Conservation (phyloP, 2,888 invertebrate species). For the Drosophila kambysellisi region DNA sequence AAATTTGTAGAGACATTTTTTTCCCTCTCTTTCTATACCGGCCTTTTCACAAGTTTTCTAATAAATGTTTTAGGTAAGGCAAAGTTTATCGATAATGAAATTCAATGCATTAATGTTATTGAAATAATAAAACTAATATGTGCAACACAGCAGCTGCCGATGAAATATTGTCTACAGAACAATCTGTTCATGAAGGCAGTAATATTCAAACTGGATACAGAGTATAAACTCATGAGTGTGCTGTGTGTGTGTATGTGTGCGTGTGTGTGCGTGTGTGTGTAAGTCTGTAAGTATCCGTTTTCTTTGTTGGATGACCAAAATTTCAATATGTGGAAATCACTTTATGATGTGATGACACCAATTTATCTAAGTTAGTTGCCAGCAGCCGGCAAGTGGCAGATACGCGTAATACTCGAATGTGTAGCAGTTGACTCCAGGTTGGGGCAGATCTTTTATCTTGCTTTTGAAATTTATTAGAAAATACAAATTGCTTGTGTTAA, state of each 20-base stretch:
- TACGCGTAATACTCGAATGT: constrained; percentile 9
- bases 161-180: constrained; percentile 78
- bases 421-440: constrained; percentile 18
- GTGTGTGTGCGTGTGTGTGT: constrained; percentile 11
- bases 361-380: constrained; percentile 79
- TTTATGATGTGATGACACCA: constrained; percentile 85
- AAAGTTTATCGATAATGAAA: constrained; percentile 79
- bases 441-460: background rate
- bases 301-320: constrained; percentile 52
- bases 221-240: constrained; percentile 20
- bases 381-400: constrained; percentile 30
- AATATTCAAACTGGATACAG: constrained; percentile 48
- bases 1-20: background rate
- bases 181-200: constrained; percentile 45
- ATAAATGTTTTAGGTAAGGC: constrained; percentile 28
- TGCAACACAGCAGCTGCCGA: constrained; percentile 66
- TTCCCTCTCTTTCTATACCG: background rate
- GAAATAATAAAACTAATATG: constrained; percentile 79
- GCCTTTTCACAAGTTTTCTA: constrained; percentile 44
- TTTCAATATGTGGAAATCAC: constrained; percentile 85
- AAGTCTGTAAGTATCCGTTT: constrained; percentile 13
- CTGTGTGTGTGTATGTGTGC: constrained; percentile 21
- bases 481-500: background rate
- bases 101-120: constrained; percentile 75
- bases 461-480: background rate